A percentile compares a stretch with the other conserved stretches of the same genome.
These are phyloP conservation scores for Rutpela maculata DNA, from an alignment of 2,888 invertebrate species.

Conservation along the genomic window DNA sequence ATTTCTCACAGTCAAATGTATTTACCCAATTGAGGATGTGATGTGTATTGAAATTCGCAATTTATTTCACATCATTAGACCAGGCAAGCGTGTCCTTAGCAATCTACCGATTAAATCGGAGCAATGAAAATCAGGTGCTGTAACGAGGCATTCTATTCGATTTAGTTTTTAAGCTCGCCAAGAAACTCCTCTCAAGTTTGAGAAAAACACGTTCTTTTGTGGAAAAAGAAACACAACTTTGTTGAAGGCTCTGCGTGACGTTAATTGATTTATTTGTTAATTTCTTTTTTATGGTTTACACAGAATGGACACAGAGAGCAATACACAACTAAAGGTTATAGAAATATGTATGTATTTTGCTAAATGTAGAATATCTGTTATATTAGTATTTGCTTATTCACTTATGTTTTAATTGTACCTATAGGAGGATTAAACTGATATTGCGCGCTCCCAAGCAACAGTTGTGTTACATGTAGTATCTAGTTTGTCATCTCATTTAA, in stretches of 20 bases:
- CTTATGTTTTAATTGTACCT: background rate
- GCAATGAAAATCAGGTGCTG: background rate
- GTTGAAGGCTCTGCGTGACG: constrained; percentile 26
- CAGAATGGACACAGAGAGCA: background rate
- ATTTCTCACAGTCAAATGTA: no score
- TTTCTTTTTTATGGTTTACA: constrained; percentile 12
- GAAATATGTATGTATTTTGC: no score
- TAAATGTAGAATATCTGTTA: background rate
- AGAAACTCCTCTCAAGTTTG: constrained; percentile 3
- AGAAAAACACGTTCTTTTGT: constrained; percentile 20
- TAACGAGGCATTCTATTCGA: constrained; percentile 4
- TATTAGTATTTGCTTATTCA: background rate
- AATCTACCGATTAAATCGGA: background rate
- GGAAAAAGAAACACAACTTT: constrained; percentile 23
- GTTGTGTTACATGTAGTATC: no score
- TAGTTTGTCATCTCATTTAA: no score
- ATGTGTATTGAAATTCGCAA: background rate
- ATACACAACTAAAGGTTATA: background rate
- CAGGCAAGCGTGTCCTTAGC: background rate
- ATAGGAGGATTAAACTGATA: background rate
- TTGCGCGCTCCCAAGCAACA: no score
- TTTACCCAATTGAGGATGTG: no score
- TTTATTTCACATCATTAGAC: background rate
- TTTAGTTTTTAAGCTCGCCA: background rate
- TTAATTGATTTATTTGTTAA: constrained; percentile 15